Conservation (phyloP, 92 coral and sea anemone species). For the Parazoanthus swiftii region DNA sequence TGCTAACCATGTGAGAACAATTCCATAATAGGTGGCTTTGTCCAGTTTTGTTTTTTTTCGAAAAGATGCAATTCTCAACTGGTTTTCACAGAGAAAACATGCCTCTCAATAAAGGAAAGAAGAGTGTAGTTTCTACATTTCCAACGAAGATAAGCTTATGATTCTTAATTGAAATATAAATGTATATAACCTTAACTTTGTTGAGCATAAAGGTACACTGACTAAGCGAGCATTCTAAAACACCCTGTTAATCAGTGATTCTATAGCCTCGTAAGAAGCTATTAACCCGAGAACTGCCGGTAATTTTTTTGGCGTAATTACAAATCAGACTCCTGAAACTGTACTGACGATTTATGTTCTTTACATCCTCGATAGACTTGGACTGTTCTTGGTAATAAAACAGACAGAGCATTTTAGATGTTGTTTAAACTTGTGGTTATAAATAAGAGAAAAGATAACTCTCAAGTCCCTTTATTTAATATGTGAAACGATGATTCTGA, state of each 20-base stretch:
- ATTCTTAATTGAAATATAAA: no score
- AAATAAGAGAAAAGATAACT: not conserved
- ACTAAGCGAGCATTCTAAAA: not conserved
- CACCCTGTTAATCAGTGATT: not conserved
- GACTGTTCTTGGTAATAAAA: not conserved
- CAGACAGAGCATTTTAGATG: not conserved
- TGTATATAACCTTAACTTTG: not conserved
- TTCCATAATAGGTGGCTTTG: not conserved
- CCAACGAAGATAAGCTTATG: not conserved
- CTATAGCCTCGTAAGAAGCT: not conserved
- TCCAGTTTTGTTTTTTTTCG: no score
- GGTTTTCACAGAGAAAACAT: not conserved
- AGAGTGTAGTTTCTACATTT: not conserved
- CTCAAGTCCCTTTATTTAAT: not conserved
- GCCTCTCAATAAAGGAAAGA: not conserved
- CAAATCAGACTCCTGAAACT: not conserved
- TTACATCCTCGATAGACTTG: not conserved
- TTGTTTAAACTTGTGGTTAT: not conserved
- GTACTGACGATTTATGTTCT: not conserved
- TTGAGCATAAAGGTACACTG: not conserved
- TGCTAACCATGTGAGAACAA: not conserved
- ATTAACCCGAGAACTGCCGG: not conserved
- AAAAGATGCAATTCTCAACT: no score
- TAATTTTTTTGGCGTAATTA: no score
- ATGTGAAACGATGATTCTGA: no score